Conservation (phyloP, 2,797 vertebrate genomes). For the Sphaeramia orbicularis region DNA sequence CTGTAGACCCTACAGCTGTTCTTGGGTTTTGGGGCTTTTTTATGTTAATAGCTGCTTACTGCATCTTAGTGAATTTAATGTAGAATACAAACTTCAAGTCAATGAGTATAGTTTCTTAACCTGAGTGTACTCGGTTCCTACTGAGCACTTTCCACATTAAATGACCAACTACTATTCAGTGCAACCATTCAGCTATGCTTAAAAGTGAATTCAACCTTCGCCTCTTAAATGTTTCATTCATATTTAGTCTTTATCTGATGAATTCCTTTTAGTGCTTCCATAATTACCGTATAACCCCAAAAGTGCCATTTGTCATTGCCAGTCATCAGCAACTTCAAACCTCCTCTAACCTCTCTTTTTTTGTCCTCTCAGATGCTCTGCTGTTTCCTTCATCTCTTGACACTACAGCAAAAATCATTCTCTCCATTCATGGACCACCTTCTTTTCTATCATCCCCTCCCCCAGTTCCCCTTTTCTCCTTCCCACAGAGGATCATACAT, state of each 20-base stretch:
- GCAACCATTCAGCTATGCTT: slow-evolving; percentile 1
- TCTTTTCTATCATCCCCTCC: slow-evolving; percentile 21
- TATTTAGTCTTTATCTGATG: background rate
- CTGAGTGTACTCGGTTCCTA: background rate
- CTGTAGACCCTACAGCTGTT: slow-evolving; percentile 8
- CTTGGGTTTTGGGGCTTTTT: background rate
- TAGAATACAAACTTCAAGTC: background rate
- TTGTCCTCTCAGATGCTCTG: background rate
- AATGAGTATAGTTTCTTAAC: background rate
- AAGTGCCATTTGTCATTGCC: slow-evolving; percentile 10
- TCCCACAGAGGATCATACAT: slow-evolving; percentile 27
- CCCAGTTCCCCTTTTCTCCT: background rate
- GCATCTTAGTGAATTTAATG: too few species aligned
- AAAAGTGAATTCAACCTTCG: background rate
- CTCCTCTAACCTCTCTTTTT: background rate
- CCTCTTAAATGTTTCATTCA: slow-evolving; percentile 6
- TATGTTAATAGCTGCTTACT: background rate
- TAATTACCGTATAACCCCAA: slow-evolving; percentile 22
- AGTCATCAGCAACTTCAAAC: slow-evolving; percentile 16
- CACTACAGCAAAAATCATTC: slow-evolving; percentile 13
- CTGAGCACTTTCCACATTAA: slow-evolving; percentile 7
- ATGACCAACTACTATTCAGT: background rate
- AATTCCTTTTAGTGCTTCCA: background rate
- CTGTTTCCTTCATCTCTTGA: slow-evolving; percentile 1
- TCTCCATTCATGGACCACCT: slow-evolving; percentile 7